phyloP scores from a whole-genome alignment of 2,888 invertebrate genomes.

The Fissipunctia ypsillon region DNA sequence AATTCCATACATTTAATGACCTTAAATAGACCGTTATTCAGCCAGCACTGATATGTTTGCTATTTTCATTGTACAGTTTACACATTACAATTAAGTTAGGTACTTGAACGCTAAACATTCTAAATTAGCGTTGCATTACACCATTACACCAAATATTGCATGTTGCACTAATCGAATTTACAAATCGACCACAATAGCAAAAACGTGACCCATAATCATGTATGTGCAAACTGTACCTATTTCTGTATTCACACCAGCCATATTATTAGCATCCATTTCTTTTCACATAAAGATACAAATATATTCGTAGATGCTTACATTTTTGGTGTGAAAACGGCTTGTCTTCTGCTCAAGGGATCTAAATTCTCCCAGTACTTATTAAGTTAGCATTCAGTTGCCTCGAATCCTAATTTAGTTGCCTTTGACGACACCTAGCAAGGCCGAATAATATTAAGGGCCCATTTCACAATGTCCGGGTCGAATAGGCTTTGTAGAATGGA shows the following conservation, averaged over 20 bases:
- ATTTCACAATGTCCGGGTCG: no score
- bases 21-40: background rate
- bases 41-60: background rate
- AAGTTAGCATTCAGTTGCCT: no score
- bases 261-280: background rate
- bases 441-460: conserved; percentile 6
- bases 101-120: background rate
- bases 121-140: background rate
- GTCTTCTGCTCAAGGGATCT: no score
- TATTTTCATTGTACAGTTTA: background rate
- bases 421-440: background rate
- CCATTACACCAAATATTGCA: background rate
- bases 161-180: background rate
- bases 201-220: background rate
- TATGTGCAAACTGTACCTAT: background rate
- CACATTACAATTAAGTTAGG: background rate
- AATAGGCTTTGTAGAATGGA: no score
- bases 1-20: background rate
- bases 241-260: background rate
- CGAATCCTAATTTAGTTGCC: no score
- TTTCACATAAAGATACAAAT: no score
- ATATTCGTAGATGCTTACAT: no score
- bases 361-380: no score
- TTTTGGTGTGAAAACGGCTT: no score
- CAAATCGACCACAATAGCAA: background rate